Evolutionary conservation across 1,140 invertebrate genomes (phyloP).

Genomic region (Uloborus diversus): DNA sequence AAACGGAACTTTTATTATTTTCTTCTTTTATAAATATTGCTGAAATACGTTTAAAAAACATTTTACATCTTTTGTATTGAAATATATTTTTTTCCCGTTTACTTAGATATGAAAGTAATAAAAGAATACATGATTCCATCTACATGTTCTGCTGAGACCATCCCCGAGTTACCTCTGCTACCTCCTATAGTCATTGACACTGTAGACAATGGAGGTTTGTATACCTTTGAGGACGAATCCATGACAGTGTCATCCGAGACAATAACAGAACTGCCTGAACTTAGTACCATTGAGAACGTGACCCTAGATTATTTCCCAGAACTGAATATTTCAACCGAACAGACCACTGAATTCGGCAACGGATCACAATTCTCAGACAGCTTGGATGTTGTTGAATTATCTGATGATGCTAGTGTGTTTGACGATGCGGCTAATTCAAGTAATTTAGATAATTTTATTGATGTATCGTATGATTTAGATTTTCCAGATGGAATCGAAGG

Average conservation of each 20-base stretch:
- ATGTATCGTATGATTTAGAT: slow-evolving; percentile 15
- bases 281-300: too few relatives aligned
- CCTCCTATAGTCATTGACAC: background rate
- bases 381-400: background rate
- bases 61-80: too few relatives aligned
- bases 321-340: too few relatives aligned
- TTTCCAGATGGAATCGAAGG: slow-evolving; percentile 50
- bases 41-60: too few relatives aligned
- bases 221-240: background rate
- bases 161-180: background rate
- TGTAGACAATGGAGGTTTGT: background rate
- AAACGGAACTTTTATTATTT: too few relatives aligned
- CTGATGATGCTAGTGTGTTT: background rate
- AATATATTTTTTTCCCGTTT: too few relatives aligned
- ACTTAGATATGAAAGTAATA: slow-evolving; percentile 21
- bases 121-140: slow-evolving; percentile 17
- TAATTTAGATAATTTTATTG: background rate
- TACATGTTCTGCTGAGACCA: background rate
- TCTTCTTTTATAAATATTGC: too few relatives aligned
- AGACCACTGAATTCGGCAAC: too few relatives aligned
- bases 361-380: too few relatives aligned
- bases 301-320: too few relatives aligned
- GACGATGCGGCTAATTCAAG: background rate
- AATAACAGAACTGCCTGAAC: too few relatives aligned
- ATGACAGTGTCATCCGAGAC: too few relatives aligned